Base-by-base conservation (phyloP, 1,140 invertebrate genomes). In the Drosophila melanogaster region DNA sequence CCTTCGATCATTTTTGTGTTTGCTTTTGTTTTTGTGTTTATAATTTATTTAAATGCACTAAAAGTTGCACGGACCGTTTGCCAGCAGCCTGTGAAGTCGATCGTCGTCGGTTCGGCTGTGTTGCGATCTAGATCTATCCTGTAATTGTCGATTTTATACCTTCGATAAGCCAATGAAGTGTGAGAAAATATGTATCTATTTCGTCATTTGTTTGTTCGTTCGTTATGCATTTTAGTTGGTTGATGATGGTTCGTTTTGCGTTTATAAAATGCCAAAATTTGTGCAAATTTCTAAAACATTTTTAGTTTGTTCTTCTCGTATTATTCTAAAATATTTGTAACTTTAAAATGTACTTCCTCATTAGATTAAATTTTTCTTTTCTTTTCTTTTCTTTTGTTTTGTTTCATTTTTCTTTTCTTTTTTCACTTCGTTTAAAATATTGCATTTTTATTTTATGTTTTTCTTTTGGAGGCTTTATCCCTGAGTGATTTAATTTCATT, bases 401-500 rank as follows among this genome's bases (percentile, higher is more conserved):
- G 37, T 38, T 14, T 38, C 12, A 4, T 35, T 79, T 60, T 71
- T 71, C 64, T 60, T 46, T 83, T 80, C 61, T 67, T 60, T 46
- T 83, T 80, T 65, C 17, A 8, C 71, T 85, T 77, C 35, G 50
- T 81, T 87, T 87, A 89, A 89, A 89, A 89, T 89, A 89, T 89
- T 89, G 84, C 84, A 89, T 89, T 89, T 86, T 89, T 81, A 87
- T 79, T 74, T 77, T 86, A 59, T 77, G 40, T 86, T 86, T 56
- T 87, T 87, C 77, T 81, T 87, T 89, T 89, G 84, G 84, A 89
- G 84, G 84, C 84, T 89, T 89, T 78, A 89, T 89, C 84, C 84
- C 84, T 89, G 84, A 89, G 84, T 89, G 84, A 89, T 89, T 89
- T 89, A 89, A 89, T 89, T 89, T 89, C 84, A 81, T 89, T 89